These are phyloP conservation scores for Antheraea pernyi DNA, from an alignment of 1,140 invertebrate genomes.

Conservation along the genomic window DNA sequence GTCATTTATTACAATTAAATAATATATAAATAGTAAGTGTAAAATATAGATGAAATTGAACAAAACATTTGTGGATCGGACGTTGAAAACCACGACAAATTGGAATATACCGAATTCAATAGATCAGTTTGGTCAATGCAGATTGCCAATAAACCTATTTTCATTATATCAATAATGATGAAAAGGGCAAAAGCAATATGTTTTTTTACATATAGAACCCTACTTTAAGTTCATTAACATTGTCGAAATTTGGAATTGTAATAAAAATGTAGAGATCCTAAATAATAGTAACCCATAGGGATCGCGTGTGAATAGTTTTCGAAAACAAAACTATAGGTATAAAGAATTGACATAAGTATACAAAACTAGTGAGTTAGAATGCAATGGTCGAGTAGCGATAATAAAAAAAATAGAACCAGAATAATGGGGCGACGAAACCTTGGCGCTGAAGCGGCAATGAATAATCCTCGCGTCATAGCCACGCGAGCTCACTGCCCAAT, in stretches of 20 bases:
- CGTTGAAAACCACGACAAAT: slow-evolving; percentile 25
- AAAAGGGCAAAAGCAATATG: slow-evolving; percentile 19
- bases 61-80: slow-evolving; percentile 17
- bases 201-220: not conserved
- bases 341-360: not conserved
- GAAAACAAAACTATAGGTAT: too few relatives aligned
- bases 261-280: too few relatives aligned
- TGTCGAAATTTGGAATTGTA: too few relatives aligned
- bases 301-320: too few relatives aligned
- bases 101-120: slow-evolving; percentile 18
- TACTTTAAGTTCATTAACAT: too few relatives aligned
- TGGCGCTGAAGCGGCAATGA: slow-evolving; percentile 69
- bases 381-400: slow-evolving; percentile 22
- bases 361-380: slow-evolving; percentile 15
- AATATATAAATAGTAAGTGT: not conserved
- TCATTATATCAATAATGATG: not conserved
- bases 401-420: slow-evolving; percentile 45
- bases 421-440: slow-evolving; percentile 57
- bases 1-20: not conserved
- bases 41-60: not conserved
- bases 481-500: slow-evolving; percentile 73
- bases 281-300: too few relatives aligned
- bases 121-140: slow-evolving; percentile 18
- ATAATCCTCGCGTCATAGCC: slow-evolving; percentile 70
- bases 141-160: slow-evolving; percentile 11